Evolutionary conservation across 2,113 vertebrate species (phyloP), one percentile per base, ranked within the genome.

Genomic region (Onychostoma macrolepis): DNA sequence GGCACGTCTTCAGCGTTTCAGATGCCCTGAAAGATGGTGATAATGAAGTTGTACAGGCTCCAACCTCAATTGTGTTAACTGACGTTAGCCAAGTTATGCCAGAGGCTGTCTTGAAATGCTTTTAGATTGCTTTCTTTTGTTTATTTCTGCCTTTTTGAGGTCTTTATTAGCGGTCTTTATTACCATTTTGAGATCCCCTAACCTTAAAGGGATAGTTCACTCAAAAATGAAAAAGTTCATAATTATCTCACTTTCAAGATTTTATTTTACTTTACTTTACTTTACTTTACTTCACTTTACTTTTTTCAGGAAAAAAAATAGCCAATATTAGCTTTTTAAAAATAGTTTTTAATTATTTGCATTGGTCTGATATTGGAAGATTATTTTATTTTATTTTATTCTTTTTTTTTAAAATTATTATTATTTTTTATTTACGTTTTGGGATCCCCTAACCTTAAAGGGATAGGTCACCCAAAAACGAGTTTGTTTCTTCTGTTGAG

Each of bases 41-140:
- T 87, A 76, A 87, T 83, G 86, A 87, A 81, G 86, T 76, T 83
- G 74, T 76, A 50, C 65, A 36, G 71, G 53, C 71, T 63, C 80
- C 71, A 87, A 61, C 28, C 41, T 83, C 71, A 65, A 50, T 65
- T 6, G 53, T 50, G 79, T 87, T 61, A 48, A 33, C 75, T 67
- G 75, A 85, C 65, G 12, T 43, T 67, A 58, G 77, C 48, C 36
- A 81, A 80, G 50, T 71, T 71, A 86, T 26, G 30, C 10, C 76
- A 53, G 19, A 45, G 48, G 41, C 85, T 80, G 65, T 61, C 30
- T 82, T 21, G 2, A 43, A 67, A 67, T 48, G n/a, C 61, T 82
- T 10, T 65, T 30, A 45, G 61, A 26, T 33, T 6, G n/a, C 3
- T 24, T 74, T 43, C 1, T 17, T n/a, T 81, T 82, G 21, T 41